Conservation (phyloP, 2,113 vertebrate species). For the Panurus biarmicus region DNA sequence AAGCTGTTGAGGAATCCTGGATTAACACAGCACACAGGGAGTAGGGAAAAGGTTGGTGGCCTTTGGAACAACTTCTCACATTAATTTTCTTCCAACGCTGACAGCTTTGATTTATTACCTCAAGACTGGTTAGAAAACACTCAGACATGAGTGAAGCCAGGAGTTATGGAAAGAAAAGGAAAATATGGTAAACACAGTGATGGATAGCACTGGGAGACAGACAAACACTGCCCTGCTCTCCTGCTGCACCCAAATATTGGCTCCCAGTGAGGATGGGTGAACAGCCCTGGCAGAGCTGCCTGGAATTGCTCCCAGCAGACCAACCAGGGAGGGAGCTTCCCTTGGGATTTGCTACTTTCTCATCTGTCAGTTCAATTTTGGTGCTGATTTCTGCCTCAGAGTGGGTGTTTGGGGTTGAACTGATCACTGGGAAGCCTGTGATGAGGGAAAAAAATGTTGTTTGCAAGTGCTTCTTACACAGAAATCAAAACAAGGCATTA, state of each 20-base stretch:
- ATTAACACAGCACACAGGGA: conserved; percentile 2
- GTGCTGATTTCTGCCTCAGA: not conserved
- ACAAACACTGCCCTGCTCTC: not conserved
- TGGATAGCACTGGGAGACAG: conserved; percentile 22
- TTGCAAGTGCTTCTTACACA: not conserved
- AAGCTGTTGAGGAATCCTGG: conserved; percentile 38
- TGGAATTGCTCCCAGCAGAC: not conserved
- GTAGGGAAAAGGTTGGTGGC: conserved; percentile 47
- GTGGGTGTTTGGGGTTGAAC: not conserved
- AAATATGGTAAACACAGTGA: conserved; percentile 40
- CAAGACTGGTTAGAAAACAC: conserved; percentile 55
- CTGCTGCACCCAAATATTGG: not conserved
- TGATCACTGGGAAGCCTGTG: not conserved
- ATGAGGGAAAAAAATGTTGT: not conserved
- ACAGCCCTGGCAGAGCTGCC: not conserved
- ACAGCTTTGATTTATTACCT: conserved; percentile 66
- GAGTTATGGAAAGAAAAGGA: conserved; percentile 53
- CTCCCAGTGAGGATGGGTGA: not conserved
- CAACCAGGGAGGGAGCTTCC: not conserved
- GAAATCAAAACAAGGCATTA: not conserved
- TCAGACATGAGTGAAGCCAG: conserved; percentile 58
- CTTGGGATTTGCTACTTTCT: not conserved
- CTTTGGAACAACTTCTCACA: conserved; percentile 65
- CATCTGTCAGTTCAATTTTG: not conserved
- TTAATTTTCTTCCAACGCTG: conserved; percentile 61